These are phyloP conservation scores for Diadophis punctatus DNA, from an alignment of 2,113 vertebrate genomes.

Conservation along the genomic window DNA sequence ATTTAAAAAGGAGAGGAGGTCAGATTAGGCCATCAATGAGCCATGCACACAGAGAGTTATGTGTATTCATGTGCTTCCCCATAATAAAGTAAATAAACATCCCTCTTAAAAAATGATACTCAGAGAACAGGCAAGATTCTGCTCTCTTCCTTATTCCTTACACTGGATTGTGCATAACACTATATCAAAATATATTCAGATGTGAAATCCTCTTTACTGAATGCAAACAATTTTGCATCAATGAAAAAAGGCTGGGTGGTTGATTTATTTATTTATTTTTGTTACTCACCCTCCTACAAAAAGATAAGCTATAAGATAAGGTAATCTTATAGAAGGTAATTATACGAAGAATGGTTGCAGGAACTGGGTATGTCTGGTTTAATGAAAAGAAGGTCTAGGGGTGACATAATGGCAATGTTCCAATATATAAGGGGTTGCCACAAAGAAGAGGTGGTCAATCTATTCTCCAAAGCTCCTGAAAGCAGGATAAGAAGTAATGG, in stretches of 20 bases:
- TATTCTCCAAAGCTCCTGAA: neutral
- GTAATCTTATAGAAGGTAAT: too few relatives aligned
- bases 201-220: neutral
- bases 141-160: neutral
- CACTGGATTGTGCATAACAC: neutral
- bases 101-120: neutral
- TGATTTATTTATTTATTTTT: neutral
- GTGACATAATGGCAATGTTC: neutral
- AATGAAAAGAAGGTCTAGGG: neutral
- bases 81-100: neutral
- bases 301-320: neutral
- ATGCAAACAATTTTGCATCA: neutral
- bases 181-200: neutral
- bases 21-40: neutral
- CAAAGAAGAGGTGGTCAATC: neutral
- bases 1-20: neutral
- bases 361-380: neutral
- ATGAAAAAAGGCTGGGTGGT: neutral
- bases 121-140: neutral
- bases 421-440: neutral
- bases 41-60: neutral
- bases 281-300: neutral
- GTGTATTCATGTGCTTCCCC: neutral
- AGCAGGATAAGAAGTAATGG: neutral
- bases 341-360: too few relatives aligned